phyloP scores from a whole-genome alignment of 1,140 invertebrate genomes.

The Eupristina koningsbergeri region DNA sequence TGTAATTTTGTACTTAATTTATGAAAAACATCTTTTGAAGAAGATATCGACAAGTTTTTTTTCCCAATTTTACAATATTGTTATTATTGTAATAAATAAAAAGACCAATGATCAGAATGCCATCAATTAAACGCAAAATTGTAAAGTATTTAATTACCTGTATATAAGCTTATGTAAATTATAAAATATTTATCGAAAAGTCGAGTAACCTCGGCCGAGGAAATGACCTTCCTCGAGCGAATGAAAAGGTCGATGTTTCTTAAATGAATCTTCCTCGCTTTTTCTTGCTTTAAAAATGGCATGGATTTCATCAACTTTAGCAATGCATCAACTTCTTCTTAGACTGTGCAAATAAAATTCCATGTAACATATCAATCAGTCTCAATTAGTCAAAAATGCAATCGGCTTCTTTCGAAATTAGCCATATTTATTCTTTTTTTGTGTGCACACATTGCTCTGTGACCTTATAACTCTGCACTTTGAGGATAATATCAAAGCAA shows the following conservation, averaged over 20 bases:
- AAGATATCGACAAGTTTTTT: too few relatives aligned
- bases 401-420: conserved; percentile 20
- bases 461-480: conserved; percentile 15
- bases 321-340: conserved; percentile 30
- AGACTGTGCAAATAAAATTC: not conserved
- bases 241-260: conserved; percentile 41
- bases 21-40: too few relatives aligned
- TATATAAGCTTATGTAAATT: not conserved
- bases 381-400: conserved; percentile 22
- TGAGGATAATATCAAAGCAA: conserved; percentile 1
- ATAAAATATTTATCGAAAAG: not conserved
- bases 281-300: not conserved
- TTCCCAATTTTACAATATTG: too few relatives aligned
- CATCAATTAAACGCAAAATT: not conserved
- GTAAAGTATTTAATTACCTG: not conserved
- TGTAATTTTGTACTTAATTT: too few relatives aligned
- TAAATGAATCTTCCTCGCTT: not conserved
- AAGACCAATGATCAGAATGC: not conserved
- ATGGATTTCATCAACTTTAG: conserved; percentile 10
- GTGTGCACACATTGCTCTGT: not conserved
- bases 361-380: conserved; percentile 31
- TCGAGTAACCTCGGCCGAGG: conserved; percentile 13
- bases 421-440: conserved; percentile 4
- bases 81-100: too few relatives aligned
- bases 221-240: conserved; percentile 29